Percentiles rank a stretch among this genome's conserved stretches.
phyloP scores from a whole-genome alignment of 1,140 invertebrate species.

The Globodera ellingtonae region DNA sequence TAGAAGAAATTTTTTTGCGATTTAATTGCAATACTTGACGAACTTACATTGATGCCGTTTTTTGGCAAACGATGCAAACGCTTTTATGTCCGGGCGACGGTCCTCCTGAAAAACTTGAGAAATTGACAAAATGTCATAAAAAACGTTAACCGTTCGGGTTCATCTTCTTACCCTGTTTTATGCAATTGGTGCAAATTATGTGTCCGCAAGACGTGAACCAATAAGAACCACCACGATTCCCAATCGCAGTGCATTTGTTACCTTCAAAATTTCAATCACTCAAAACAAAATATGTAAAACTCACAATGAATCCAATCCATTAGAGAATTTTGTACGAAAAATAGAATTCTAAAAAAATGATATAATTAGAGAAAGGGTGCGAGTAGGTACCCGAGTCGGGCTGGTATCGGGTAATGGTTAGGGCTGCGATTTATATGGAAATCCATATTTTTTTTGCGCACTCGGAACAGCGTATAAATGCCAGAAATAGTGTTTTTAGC shows the following conservation, averaged over 20 bases:
- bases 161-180: conserved; percentile 1
- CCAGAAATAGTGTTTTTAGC: no score
- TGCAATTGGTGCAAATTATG: conserved; percentile 22
- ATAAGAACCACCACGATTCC: conserved; percentile 1
- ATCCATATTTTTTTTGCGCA: no score
- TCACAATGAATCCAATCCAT: conserved; percentile 3
- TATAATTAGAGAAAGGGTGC: no score
- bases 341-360: no score
- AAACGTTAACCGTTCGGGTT: no score
- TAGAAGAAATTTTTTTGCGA: no score
- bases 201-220: conserved; percentile 25
- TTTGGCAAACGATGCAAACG: conserved; percentile 6
- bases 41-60: conserved; percentile 4
- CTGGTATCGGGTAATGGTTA: no score
- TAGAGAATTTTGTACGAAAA: background rate
- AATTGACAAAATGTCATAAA: no score
- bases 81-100: conserved; percentile 15
- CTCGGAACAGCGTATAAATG: no score
- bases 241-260: background rate
- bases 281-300: background rate
- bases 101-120: background rate
- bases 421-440: no score
- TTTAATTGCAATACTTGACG: background rate
- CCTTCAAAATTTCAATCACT: background rate
- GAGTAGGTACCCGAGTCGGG: no score